phyloP scores from a whole-genome alignment of 2,888 invertebrate species.

The Xestia sexstrigata region DNA sequence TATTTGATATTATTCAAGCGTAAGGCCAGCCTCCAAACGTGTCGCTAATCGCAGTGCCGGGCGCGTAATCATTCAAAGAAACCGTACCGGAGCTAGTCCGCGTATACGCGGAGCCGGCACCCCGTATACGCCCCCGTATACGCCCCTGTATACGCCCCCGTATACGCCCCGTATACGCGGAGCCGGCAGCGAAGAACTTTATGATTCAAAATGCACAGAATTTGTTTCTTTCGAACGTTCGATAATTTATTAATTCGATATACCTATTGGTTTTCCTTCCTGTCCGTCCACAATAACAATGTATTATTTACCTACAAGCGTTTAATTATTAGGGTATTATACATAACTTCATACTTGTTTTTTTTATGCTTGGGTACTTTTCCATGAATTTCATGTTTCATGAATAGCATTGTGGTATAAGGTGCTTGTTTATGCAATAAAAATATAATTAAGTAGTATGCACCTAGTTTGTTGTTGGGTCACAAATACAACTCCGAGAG shows the following conservation, averaged over 20 bases:
- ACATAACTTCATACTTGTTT: neutral
- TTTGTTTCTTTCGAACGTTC: neutral
- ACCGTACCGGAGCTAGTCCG: no score
- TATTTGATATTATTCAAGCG: no score
- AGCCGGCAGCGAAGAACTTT: no score
- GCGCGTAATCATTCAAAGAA: no score
- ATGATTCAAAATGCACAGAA: no score
- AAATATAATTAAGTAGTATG: neutral
- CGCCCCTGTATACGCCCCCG: no score
- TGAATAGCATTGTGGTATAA: neutral
- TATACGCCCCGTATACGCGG: no score
- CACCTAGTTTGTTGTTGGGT: neutral
- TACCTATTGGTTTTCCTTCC: neutral
- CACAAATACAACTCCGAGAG: neutral
- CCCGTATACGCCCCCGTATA: no score
- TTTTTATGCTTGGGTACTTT: neutral
- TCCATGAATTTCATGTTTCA: neutral
- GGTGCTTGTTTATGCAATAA: neutral
- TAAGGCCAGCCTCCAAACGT: no score
- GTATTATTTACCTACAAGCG: neutral
- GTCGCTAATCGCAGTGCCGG: no score
- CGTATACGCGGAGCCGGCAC: no score
- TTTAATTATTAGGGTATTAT: neutral
- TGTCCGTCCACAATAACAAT: neutral
- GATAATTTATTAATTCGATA: neutral